Conservation (phyloP, 1,140 invertebrate genomes). For the Meloidogyne chitwoodi region DNA sequence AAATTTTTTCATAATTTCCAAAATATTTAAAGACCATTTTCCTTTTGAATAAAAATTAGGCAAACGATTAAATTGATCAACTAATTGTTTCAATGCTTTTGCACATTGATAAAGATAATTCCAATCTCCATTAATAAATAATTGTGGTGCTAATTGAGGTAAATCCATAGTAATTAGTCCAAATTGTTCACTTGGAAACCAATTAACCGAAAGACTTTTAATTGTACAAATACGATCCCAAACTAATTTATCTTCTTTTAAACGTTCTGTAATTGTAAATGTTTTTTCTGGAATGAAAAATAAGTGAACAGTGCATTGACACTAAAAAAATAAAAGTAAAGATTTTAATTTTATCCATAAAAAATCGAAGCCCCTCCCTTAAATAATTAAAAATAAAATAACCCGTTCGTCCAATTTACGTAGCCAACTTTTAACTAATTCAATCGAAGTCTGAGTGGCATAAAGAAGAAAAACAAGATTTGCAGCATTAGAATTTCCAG, state of each 20-base stretch:
- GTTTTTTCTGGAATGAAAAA: constrained; percentile 25
- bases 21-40: background rate
- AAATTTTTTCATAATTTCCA: constrained; percentile 6
- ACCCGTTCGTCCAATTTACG: constrained; percentile 15
- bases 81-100: constrained; percentile 22
- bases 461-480: constrained; percentile 26
- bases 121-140: constrained; percentile 32
- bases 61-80: background rate
- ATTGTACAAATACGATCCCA: constrained; percentile 14
- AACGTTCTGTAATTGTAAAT: constrained; percentile 22
- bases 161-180: constrained; percentile 20
- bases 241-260: constrained; percentile 21
- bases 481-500: background rate
- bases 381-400: background rate
- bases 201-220: constrained; percentile 17
- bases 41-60: background rate
- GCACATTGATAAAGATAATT: constrained; percentile 32
- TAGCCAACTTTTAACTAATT: constrained; percentile 21
- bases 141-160: constrained; percentile 11
- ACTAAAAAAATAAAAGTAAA: constrained; percentile 19
- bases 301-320: constrained; percentile 18
- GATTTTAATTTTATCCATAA: no score
- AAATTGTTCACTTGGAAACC: constrained; percentile 30
- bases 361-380: background rate
- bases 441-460: constrained; percentile 12